A percentile compares a stretch with the other conserved stretches of the same genome.
Conservation (phyloP, 2,888 invertebrate species). For the Zeuzera pyrina region DNA sequence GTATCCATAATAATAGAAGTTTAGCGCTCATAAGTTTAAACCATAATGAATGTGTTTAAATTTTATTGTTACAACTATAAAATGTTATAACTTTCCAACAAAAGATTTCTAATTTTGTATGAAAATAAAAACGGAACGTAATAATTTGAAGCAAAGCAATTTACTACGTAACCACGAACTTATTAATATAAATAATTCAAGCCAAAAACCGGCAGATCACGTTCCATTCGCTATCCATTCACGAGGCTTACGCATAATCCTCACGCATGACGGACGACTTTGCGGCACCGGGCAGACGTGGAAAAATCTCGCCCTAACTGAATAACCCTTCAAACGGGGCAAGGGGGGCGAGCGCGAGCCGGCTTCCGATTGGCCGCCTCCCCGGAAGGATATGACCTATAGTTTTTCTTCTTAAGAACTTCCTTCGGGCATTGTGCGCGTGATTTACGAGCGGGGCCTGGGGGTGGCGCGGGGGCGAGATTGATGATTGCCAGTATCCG, state of each 20-base stretch:
- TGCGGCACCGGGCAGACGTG: slow-evolving; percentile 26
- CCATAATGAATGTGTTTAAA: no score
- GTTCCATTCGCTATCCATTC: slow-evolving; percentile 31
- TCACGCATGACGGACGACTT: slow-evolving; percentile 34
- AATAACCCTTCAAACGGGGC: slow-evolving; percentile 43
- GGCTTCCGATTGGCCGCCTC: slow-evolving; percentile 68
- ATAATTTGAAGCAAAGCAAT: slow-evolving; percentile 12
- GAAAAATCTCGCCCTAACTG: slow-evolving; percentile 33
- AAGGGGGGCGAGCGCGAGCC: slow-evolving; percentile 25
- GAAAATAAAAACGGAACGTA: not conserved
- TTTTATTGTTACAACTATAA: no score
- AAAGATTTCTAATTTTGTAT: no score
- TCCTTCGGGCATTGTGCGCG: slow-evolving; percentile 68
- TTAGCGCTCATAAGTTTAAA: no score
- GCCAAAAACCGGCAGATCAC: slow-evolving; percentile 19
- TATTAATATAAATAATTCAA: slow-evolving; percentile 45
- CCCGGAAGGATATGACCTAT: slow-evolving; percentile 73
- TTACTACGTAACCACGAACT: slow-evolving; percentile 16
- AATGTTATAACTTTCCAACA: no score
- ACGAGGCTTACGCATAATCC: slow-evolving; percentile 39
- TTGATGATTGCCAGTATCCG: slow-evolving; percentile 67
- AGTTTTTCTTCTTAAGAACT: slow-evolving; percentile 74
- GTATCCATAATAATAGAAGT: no score
- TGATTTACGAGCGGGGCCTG: slow-evolving; percentile 56
- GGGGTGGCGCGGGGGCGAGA: slow-evolving; percentile 38